These are phyloP conservation scores for Oenanthe oenanthe DNA, from an alignment of 2,113 vertebrate genomes.

Conservation along the genomic window DNA sequence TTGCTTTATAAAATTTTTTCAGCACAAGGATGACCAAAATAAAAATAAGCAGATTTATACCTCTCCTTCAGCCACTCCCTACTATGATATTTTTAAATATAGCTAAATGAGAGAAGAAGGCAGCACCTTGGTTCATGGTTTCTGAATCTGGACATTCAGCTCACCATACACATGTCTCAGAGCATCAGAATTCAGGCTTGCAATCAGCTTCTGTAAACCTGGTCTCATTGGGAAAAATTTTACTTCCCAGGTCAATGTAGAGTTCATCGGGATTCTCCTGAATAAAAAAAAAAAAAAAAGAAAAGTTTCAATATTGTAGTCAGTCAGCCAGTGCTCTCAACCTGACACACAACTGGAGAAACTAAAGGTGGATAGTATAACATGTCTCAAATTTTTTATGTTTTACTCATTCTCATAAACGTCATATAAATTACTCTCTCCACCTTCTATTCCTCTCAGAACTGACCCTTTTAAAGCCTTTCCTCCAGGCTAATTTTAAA, in stretches of 20 bases:
- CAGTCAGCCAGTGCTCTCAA: background rate
- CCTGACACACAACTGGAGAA: background rate
- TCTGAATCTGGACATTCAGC: slow-evolving; percentile 71
- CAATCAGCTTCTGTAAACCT: slow-evolving; percentile 84
- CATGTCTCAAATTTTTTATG: background rate
- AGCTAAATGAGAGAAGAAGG: background rate
- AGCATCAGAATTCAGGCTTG: slow-evolving; percentile 84
- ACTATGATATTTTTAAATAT: background rate
- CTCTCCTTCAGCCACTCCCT: background rate
- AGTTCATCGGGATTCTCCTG: slow-evolving; percentile 80
- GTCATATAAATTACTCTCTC: background rate
- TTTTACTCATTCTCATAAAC: background rate
- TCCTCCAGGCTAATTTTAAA: slow-evolving; percentile 15
- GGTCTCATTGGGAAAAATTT: slow-evolving; percentile 72
- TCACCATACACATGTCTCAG: slow-evolving; percentile 89
- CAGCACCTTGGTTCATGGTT: slow-evolving; percentile 28
- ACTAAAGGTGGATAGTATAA: background rate
- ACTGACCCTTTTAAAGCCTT: background rate
- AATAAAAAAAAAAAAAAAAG: background rate
- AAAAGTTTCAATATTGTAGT: background rate
- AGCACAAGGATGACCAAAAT: background rate
- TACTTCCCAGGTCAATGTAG: slow-evolving; percentile 84
- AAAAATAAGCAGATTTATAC: background rate
- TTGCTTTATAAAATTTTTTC: background rate
- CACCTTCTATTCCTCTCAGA: background rate